Conservation (phyloP, 2,888 invertebrate genomes). For the Lamproptera curius region DNA sequence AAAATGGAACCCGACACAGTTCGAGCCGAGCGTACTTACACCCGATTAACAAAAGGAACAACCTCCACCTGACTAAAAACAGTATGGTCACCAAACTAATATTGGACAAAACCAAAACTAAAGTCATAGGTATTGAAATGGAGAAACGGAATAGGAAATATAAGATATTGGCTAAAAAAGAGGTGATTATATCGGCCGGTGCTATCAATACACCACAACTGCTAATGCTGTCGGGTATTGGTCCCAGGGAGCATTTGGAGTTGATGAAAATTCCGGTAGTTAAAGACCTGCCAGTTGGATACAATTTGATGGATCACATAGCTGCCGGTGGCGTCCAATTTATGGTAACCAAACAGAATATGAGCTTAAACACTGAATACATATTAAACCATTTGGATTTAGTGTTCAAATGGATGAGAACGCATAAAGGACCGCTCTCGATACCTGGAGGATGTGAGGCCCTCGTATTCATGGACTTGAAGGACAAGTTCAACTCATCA, state of each 20-base stretch:
- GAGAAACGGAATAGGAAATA: constrained; percentile 68
- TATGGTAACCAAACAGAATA: constrained; percentile 58
- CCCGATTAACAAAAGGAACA: constrained; percentile 76
- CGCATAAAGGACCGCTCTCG: constrained; percentile 77
- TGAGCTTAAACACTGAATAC: constrained; percentile 50
- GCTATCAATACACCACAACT: constrained; percentile 88
- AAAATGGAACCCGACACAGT: constrained; percentile 82
- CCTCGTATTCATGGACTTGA: constrained; percentile 80
- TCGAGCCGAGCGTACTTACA: constrained; percentile 82
- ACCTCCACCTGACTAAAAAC: constrained; percentile 79
- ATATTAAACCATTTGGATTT: constrained; percentile 57
- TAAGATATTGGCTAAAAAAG: constrained; percentile 80
- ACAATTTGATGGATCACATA: constrained; percentile 84
- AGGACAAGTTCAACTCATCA: constrained; percentile 70
- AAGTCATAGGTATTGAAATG: constrained; percentile 79
- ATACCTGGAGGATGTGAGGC: constrained; percentile 83
- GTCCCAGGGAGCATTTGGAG: constrained; percentile 79
- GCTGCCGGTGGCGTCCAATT: constrained; percentile 81
- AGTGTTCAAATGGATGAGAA: constrained; percentile 74
- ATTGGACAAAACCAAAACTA: constrained; percentile 73
- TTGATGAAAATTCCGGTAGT: constrained; percentile 74
- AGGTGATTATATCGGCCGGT: constrained; percentile 87
- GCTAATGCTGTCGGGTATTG: constrained; percentile 88
- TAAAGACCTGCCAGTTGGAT: constrained; percentile 80
- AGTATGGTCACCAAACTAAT: constrained; percentile 79